Evolutionary conservation across 2,797 vertebrate species (phyloP).

Genomic region (Gallinago nigripennis): DNA sequence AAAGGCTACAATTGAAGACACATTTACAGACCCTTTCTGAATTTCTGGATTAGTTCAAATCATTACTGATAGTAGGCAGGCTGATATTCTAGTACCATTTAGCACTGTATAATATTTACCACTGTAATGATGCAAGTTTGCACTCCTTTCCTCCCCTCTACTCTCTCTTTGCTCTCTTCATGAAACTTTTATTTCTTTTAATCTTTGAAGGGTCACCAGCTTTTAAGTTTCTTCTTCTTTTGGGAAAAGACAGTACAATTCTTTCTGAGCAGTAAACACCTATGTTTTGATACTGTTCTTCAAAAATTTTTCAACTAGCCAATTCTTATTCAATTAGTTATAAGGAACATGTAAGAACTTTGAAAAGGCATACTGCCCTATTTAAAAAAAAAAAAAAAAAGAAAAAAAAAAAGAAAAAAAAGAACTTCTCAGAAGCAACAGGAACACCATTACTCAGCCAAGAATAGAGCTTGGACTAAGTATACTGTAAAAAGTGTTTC

Average conservation of each 20-base stretch:
- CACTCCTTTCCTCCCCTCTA: not conserved
- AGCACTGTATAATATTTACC: not conserved
- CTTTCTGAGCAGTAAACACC: not conserved
- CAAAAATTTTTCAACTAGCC: not conserved
- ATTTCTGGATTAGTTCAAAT: slow-evolving; percentile 53
- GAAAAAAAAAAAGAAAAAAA: not conserved
- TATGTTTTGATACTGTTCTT: not conserved
- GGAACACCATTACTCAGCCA: not conserved
- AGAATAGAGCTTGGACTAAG: not conserved
- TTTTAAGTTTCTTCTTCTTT: not conserved
- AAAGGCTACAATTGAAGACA: slow-evolving; percentile 26
- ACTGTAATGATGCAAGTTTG: not conserved
- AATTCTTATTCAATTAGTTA: not conserved
- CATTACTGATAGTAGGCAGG: not conserved
- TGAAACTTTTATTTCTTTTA: not conserved
- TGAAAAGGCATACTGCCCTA: not conserved
- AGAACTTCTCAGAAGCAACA: not conserved
- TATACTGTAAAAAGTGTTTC: not conserved
- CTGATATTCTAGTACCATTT: not conserved
- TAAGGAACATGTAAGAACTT: not conserved
- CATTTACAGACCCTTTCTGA: slow-evolving; percentile 34
- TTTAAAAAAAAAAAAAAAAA: not conserved
- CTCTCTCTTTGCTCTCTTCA: not conserved
- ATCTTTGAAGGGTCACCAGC: not conserved
- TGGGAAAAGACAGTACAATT: not conserved